These are phyloP conservation scores for Branchinecta lindahli DNA, from an alignment of 1,140 invertebrate species.

Conservation along the genomic window DNA sequence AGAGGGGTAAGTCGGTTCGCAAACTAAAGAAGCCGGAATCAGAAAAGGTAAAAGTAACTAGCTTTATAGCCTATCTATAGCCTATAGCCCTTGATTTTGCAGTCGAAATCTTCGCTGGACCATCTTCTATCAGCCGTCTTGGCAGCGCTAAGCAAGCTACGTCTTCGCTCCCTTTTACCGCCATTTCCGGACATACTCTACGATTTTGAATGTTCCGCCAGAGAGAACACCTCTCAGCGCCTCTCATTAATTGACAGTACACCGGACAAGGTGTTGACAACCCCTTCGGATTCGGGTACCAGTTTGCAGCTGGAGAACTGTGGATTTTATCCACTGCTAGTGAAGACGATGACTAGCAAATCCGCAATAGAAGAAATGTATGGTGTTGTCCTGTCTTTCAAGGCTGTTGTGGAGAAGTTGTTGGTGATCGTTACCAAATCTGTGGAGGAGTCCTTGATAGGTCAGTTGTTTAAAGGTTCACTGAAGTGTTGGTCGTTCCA, in stretches of 20 bases:
- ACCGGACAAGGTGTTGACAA: background rate
- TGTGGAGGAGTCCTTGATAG: conserved; percentile 46
- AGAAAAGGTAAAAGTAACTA: too few relatives aligned
- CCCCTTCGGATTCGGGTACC: conserved; percentile 22
- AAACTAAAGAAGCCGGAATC: too few relatives aligned
- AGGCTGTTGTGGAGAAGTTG: conserved; percentile 64
- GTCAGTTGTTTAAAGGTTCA: conserved; percentile 40
- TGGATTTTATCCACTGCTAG: conserved; percentile 21
- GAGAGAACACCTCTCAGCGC: background rate
- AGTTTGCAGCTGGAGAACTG: conserved; percentile 15
- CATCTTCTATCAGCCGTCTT: conserved; percentile 9
- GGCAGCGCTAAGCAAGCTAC: background rate
- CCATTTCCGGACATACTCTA: background rate
- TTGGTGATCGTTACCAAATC: conserved; percentile 64
- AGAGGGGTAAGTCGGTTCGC: too few relatives aligned
- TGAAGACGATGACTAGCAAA: conserved; percentile 22
- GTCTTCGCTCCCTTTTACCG: background rate
- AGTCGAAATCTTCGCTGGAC: background rate
- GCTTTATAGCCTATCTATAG: too few relatives aligned
- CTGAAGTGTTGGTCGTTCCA: too few relatives aligned
- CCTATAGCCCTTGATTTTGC: too few relatives aligned
- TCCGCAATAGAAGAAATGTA: conserved; percentile 20
- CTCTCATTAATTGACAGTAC: background rate
- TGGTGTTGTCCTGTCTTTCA: conserved; percentile 47
- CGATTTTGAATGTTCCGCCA: background rate